Evolutionary conservation across 2,888 invertebrate species (phyloP).

Genomic region (Ophraella communa): DNA sequence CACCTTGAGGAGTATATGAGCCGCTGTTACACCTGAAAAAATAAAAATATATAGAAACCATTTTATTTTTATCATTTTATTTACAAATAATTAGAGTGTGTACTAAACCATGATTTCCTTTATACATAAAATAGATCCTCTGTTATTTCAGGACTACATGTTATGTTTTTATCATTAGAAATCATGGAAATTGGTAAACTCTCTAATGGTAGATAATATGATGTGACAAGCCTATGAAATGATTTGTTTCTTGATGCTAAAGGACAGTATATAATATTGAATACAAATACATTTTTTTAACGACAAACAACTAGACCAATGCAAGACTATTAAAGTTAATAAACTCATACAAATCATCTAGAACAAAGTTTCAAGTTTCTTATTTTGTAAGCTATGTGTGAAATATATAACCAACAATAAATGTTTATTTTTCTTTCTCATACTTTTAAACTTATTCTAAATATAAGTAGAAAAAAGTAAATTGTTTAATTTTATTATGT

Average conservation of each 20-base stretch:
- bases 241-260: neutral
- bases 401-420: too few relatives aligned
- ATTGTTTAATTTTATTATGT: too few relatives aligned
- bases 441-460: too few relatives aligned
- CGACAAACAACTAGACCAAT: too few relatives aligned
- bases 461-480: too few relatives aligned
- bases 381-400: too few relatives aligned
- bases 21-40: slow-evolving; percentile 54
- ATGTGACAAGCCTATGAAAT: neutral
- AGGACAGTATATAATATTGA: neutral
- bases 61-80: neutral
- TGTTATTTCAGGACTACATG: too few relatives aligned
- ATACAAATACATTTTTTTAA: neutral
- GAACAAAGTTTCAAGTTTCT: too few relatives aligned
- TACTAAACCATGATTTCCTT: neutral
- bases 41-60: neutral
- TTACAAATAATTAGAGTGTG: neutral
- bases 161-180: neutral
- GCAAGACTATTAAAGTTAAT: too few relatives aligned
- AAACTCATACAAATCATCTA: too few relatives aligned
- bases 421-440: too few relatives aligned
- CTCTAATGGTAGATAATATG: neutral
- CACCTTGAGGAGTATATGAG: slow-evolving; percentile 67
- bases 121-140: too few relatives aligned
- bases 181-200: neutral